phyloP scores from a whole-genome alignment of 2,888 invertebrate species.

The Epistrophe eligans region DNA sequence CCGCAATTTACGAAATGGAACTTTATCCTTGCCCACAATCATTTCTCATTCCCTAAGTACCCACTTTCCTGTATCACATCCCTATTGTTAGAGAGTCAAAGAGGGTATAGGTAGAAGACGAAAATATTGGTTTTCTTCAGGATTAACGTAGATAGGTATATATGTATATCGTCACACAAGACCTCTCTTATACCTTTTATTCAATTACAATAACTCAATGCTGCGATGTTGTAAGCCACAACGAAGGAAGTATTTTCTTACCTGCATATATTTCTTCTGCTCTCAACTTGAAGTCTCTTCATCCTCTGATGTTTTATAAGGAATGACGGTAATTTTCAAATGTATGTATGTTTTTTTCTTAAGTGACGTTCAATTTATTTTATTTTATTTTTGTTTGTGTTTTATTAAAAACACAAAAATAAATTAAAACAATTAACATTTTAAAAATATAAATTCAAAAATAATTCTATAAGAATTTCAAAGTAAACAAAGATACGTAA shows the following conservation, averaged over 20 bases:
- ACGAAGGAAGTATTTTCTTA: slow-evolving; percentile 7
- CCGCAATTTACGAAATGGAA: not conserved
- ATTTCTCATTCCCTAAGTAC: not conserved
- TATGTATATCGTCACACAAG: not conserved
- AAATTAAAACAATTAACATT: slow-evolving; percentile 24
- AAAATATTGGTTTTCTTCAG: slow-evolving; percentile 27
- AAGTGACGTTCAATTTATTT: not conserved
- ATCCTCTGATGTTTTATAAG: not conserved
- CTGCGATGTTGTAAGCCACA: slow-evolving; percentile 12
- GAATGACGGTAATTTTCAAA: not conserved
- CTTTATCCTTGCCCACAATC: not conserved
- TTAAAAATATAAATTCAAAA: not conserved
- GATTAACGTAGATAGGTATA: not conserved
- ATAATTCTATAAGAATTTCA: not conserved
- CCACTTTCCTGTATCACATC: not conserved
- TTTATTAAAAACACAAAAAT: not conserved
- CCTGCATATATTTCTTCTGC: not conserved
- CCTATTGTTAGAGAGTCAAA: not conserved
- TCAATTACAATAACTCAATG: slow-evolving; percentile 38
- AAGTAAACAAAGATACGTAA: not conserved
- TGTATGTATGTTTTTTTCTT: not conserved
- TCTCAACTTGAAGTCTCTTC: not conserved
- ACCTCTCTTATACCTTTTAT: slow-evolving; percentile 25
- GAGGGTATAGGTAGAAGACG: not conserved
- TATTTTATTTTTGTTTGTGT: not conserved